Conservation (phyloP, 2,113 vertebrate species). For the Urocolius indicus region DNA sequence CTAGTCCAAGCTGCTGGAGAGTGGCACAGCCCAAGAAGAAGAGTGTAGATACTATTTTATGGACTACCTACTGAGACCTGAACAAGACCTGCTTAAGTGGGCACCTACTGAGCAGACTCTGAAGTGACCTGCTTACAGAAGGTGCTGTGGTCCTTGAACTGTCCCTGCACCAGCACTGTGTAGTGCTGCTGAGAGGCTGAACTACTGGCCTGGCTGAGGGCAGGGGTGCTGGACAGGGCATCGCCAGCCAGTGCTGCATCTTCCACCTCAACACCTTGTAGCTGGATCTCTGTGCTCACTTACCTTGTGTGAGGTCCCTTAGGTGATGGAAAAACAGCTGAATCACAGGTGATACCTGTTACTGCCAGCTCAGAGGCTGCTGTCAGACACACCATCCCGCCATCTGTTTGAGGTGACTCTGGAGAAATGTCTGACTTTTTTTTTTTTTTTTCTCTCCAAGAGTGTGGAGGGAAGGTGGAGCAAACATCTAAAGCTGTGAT, state of each 20-base stretch:
- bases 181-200: not conserved
- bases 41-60: not conserved
- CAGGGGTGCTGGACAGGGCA: not conserved
- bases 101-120: not conserved
- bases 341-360: slow-evolving; percentile 49
- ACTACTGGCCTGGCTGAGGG: not conserved
- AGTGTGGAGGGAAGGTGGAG: not conserved
- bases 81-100: not conserved
- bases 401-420: accelerated
- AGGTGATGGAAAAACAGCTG: not conserved
- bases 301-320: accelerated
- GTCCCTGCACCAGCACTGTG: accelerated
- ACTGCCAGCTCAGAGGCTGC: not conserved
- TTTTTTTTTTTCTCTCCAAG: accelerated
- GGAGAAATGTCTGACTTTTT: accelerated
- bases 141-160: not conserved
- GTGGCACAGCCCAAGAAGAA: not conserved
- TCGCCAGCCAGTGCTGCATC: not conserved
- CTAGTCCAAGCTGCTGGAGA: not conserved
- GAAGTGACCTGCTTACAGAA: accelerated
- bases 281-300: accelerated
- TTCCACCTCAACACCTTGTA: not conserved
- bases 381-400: not conserved
- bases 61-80: not conserved
- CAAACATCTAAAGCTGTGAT: not conserved